Conservation (phyloP, 1,140 invertebrate species). For the Brachionus angularis region DNA sequence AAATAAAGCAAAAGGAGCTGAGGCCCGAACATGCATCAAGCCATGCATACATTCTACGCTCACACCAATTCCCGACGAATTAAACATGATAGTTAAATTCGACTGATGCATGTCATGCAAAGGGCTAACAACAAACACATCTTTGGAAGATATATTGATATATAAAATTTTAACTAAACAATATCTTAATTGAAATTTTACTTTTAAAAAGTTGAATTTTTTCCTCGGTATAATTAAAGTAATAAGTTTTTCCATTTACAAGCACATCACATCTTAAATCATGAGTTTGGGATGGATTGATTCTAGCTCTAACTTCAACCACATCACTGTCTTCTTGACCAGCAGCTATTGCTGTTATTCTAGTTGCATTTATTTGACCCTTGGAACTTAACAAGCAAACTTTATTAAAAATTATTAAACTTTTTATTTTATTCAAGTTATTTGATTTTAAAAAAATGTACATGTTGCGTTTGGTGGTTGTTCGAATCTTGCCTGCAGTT, state of each 20-base stretch:
- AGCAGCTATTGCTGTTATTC: constrained; percentile 43
- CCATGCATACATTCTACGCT: constrained; percentile 39
- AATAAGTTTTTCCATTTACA: constrained; percentile 43
- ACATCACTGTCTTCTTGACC: constrained; percentile 28
- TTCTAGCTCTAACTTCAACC: constrained; percentile 35
- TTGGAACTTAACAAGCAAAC: constrained; percentile 24
- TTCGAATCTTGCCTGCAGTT: constrained; percentile 44
- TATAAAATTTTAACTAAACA: neutral
- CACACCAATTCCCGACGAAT: constrained; percentile 36
- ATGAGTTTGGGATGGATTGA: constrained; percentile 36
- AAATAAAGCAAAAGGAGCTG: constrained; percentile 39
- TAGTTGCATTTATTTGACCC: constrained; percentile 41
- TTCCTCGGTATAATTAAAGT: constrained; percentile 40
- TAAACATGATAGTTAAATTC: constrained; percentile 44
- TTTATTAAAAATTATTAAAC: neutral
- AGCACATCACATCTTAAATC: constrained; percentile 25
- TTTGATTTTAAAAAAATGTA: neutral
- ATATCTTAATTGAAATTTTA: neutral
- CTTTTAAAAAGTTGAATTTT: constrained; percentile 43
- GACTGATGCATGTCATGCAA: constrained; percentile 21
- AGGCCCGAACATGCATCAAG: constrained; percentile 25
- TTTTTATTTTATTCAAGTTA: neutral
- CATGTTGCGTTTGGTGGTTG: constrained; percentile 42
- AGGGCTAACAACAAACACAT: constrained; percentile 43
- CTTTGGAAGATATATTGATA: neutral